Percentiles rank a stretch among this genome's conserved stretches.
phyloP scores from a whole-genome alignment of 1,140 invertebrate genomes.

The Antheraea mylitta region DNA sequence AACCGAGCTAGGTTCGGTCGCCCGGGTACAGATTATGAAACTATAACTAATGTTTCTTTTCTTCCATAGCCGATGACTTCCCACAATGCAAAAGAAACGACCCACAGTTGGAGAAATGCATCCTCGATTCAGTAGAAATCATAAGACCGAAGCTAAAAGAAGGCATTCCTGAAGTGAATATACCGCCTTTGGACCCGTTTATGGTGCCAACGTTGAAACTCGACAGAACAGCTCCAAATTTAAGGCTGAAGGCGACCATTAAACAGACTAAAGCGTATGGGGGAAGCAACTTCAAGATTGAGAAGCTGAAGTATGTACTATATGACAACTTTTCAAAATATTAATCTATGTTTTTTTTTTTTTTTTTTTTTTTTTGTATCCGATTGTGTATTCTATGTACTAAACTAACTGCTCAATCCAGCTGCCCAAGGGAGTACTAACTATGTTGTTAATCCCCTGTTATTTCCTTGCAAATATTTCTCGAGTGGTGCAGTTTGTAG shows the following conservation, averaged over 20 bases:
- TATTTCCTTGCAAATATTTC: no score
- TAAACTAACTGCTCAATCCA: no score
- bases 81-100: slow-evolving; percentile 81
- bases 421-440: no score
- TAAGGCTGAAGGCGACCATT: slow-evolving; percentile 83
- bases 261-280: slow-evolving; percentile 83
- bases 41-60: background rate
- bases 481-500: no score
- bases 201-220: slow-evolving; percentile 81
- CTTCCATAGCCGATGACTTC: slow-evolving; percentile 78
- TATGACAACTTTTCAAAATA: background rate
- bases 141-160: slow-evolving; percentile 80
- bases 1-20: background rate
- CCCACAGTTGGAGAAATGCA: slow-evolving; percentile 81
- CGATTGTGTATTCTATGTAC: no score
- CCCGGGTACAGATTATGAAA: background rate
- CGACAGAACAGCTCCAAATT: slow-evolving; percentile 82
- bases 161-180: slow-evolving; percentile 82
- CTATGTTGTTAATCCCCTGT: no score
- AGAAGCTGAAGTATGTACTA: slow-evolving; percentile 81
- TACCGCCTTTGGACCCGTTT: slow-evolving; percentile 84
- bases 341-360: background rate
- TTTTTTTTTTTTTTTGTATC: background rate
- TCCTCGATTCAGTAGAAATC: slow-evolving; percentile 79
- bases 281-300: slow-evolving; percentile 80